Base-by-base conservation (phyloP, 2,888 invertebrate species). In the Epicampocera succincta region DNA sequence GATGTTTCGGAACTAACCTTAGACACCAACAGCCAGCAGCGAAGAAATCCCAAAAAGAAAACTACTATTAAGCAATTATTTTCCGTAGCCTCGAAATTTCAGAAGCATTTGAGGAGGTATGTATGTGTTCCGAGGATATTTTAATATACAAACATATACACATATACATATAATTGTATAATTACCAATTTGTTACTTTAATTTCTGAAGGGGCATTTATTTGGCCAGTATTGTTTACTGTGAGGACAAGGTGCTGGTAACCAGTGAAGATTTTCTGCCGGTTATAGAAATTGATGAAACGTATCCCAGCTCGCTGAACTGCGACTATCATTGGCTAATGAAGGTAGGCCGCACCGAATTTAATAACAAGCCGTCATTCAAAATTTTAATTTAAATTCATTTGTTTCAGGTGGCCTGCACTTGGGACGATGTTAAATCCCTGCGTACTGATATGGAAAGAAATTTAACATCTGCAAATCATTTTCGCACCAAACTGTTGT, bases 291-390 rank as follows among this genome's bases (percentile, higher is more conserved):
- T 99, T 63, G 99, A 99, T 90, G 99, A 99, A 91, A 96, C 96
- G 40, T 98, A 97, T 90, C 97, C 98, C 54, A 96, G 96, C 87
- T 96, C 96, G 85, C 94, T 98, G 83, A 95, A 98, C 90, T 95
- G 94, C 80, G 99, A 99, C 91, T 97, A 98, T 91, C 97, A 99
- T 90, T 99, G 99, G 99, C 93, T 99, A 25, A 97, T 99, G 96
- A 98, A 98, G 94, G 95, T 96, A 71, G 54, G 66, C 61, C 15
- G 5, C 1, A 19, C 5, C 11, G 8, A 5, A 33, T 11, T n/a
- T 15, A 6, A 48, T 3, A 38, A 11, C 9, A 25, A 15, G 1
- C 0, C 1, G 8, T 58, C 3, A 17, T 17, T 5, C n/a, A 38
- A 21, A 15, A 13, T 42, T 6, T 19, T 9, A 2, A 2, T 19